phyloP scores from a whole-genome alignment of 1,140 invertebrate species.

The Calliopsis andreniformis region DNA sequence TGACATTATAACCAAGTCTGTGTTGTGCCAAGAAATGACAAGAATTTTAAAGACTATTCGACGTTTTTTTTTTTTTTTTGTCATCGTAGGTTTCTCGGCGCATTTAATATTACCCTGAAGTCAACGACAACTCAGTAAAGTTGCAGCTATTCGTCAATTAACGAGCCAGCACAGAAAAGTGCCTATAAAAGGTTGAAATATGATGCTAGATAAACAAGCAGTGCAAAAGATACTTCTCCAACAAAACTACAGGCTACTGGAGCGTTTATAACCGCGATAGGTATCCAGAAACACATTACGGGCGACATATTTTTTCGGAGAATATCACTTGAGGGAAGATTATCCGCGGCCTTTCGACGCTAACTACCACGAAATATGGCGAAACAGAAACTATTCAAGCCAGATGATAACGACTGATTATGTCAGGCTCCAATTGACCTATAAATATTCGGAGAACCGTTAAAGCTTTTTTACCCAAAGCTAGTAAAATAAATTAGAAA shows the following conservation, averaged over 20 bases:
- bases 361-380: slow-evolving; percentile 25
- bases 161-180: neutral
- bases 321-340: slow-evolving; percentile 20
- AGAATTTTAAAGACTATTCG: too few species aligned
- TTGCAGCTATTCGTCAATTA: neutral
- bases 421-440: neutral
- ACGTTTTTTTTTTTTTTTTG: too few species aligned
- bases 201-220: neutral
- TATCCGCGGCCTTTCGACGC: slow-evolving; percentile 25
- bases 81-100: too few species aligned
- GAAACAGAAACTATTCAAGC: neutral
- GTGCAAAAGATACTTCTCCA: slow-evolving; percentile 4
- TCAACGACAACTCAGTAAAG: too few species aligned
- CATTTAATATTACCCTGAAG: too few species aligned
- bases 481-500: neutral
- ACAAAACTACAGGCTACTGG: too few species aligned
- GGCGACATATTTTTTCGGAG: slow-evolving; percentile 2
- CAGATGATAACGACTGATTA: slow-evolving; percentile 30
- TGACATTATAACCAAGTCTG: too few species aligned
- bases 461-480: neutral
- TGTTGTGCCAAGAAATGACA: too few species aligned
- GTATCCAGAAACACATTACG: slow-evolving; percentile 14
- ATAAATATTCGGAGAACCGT: slow-evolving; percentile 12
- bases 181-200: slow-evolving; percentile 5
- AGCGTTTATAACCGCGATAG: slow-evolving; percentile 14